Conservation (phyloP, 1,140 invertebrate species). For the Zophobas atratus region DNA sequence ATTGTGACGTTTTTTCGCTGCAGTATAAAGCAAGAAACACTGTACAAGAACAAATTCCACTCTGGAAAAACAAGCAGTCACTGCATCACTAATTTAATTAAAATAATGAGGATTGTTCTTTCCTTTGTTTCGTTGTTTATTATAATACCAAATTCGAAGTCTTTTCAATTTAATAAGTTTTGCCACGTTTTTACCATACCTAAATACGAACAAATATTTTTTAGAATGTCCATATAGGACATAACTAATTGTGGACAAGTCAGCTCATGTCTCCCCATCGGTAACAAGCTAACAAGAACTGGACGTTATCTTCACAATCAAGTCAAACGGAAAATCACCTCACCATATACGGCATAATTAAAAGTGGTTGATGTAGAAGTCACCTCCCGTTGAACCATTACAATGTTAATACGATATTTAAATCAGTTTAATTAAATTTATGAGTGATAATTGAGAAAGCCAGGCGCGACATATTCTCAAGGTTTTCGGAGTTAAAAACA, state of each 20-base stretch:
- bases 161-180: too few species aligned
- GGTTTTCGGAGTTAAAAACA: neutral
- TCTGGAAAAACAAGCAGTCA: too few species aligned
- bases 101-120: too few species aligned
- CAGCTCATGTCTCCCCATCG: slow-evolving; percentile 12
- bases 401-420: slow-evolving; percentile 31
- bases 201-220: too few species aligned
- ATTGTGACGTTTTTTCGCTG: too few species aligned
- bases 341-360: slow-evolving; percentile 20
- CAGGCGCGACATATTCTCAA: slow-evolving; percentile 15
- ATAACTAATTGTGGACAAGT: slow-evolving; percentile 25
- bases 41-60: too few species aligned
- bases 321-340: slow-evolving; percentile 30
- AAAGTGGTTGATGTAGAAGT: slow-evolving; percentile 22
- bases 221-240: neutral
- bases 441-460: slow-evolving; percentile 18
- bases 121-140: too few species aligned
- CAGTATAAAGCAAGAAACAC: too few species aligned
- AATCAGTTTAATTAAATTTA: slow-evolving; percentile 35
- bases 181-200: too few species aligned
- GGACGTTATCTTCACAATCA: slow-evolving; percentile 33
- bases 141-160: too few species aligned
- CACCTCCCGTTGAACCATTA: slow-evolving; percentile 8
- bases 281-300: slow-evolving; percentile 29
- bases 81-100: too few species aligned